Evolutionary conservation across 2,113 vertebrate species (phyloP), one percentile per base, ranked within the genome.

Genomic region (Lucifuga dentata): DNA sequence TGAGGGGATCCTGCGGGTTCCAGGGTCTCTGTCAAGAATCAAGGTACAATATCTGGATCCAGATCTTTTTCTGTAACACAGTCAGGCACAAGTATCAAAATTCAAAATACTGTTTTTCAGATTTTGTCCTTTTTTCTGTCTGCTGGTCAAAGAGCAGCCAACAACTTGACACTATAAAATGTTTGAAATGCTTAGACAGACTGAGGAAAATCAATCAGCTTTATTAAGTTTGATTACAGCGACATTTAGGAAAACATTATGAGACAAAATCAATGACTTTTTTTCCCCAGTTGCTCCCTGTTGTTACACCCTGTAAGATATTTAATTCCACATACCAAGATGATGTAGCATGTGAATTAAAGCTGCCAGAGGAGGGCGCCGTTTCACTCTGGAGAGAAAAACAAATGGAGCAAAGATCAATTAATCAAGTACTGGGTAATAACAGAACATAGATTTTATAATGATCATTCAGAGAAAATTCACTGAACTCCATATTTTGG

Each of bases 1-100:
- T 0, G 95, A 96, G 74, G 96, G 95, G 39, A 96, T 98, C 71
- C 92, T 97, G 52, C 92, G 96, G 82, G 92, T 97, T 52, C 95
- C 95, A 29, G 95, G 96, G 3, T 96, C 95, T 71, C 95, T 96
- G 88, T 88, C 93, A 49, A 94, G 95, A 77, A 95, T 97, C 68
- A 97, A 97, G 95, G 95, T 96, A 90, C 2, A 66, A 17, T 16
- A 17, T 2, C 19, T 55, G 15, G 10, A 50, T 23, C 2, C 5
- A 38, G 7, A 8, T 3, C 11, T 21, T 3, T 56, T 35, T 40
- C 36, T 60, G 16, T 44, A 33, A 39, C 4, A 48, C 20, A 60
- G n/a, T n/a, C n/a, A n/a, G n/a, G 13, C 8, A 7, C 0, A 8
- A 33, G 2, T 33, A 33, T n/a, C 4, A 5, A 29, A 29, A 40